Conservation (phyloP, 92 coral and sea anemone genomes). For the Zoanthus solanderi region DNA sequence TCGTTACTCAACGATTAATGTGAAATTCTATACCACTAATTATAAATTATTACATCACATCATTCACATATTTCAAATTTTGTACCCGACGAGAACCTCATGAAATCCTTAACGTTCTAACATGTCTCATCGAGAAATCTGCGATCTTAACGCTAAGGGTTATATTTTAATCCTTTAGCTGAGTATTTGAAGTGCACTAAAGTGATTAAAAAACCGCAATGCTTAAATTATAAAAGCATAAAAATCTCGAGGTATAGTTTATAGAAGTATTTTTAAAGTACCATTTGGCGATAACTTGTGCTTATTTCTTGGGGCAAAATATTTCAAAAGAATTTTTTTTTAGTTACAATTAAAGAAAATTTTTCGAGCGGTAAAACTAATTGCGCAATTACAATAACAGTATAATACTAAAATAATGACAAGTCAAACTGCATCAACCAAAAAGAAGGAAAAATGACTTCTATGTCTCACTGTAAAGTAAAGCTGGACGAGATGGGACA, state of each 20-base stretch:
- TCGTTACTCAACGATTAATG: background rate
- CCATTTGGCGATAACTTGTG: background rate
- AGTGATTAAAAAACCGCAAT: background rate
- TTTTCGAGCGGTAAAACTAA: background rate
- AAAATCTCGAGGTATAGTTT: background rate
- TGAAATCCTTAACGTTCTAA: background rate
- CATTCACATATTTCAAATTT: background rate
- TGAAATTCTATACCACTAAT: conserved; percentile 14
- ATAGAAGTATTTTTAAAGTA: background rate
- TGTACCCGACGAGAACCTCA: background rate
- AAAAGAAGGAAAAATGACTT: background rate
- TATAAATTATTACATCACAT: background rate
- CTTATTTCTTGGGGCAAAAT: background rate
- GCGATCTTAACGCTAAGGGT: background rate
- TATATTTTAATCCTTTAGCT: conserved; percentile 2
- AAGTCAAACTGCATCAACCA: background rate
- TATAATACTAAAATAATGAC: background rate
- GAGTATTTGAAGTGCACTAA: background rate
- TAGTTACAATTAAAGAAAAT: background rate
- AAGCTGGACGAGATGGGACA: background rate
- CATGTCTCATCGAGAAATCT: background rate
- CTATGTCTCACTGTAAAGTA: background rate
- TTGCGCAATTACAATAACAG: background rate
- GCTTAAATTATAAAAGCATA: background rate
- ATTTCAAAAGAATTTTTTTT: background rate